A percentile compares a stretch with the other conserved stretches of the same genome.
phyloP scores from a whole-genome alignment of 2,888 invertebrate genomes.

The Cacoxenus indagator region DNA sequence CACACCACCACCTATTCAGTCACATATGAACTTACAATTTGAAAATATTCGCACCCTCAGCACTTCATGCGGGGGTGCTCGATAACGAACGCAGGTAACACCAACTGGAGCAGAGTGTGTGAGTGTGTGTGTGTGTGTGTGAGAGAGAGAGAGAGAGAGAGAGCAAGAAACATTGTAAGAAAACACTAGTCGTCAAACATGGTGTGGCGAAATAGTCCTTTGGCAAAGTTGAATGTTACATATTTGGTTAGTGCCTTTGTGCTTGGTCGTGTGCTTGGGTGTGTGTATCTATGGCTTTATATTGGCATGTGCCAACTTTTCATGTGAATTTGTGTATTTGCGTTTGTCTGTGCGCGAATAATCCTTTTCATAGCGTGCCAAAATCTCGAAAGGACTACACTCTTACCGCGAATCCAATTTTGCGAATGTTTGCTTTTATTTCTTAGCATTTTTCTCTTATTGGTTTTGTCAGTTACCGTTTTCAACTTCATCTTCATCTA shows the following conservation, averaged over 20 bases:
- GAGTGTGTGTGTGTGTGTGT: not conserved
- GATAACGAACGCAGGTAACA: not conserved
- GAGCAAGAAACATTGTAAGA: not conserved
- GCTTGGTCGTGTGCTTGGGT: conserved; percentile 38
- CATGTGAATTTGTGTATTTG: conserved; percentile 43
- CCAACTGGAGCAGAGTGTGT: not conserved
- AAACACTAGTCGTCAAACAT: not conserved
- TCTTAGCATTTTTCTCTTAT: conserved; percentile 21
- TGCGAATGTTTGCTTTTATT: not conserved
- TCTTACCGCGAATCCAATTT: conserved; percentile 11
- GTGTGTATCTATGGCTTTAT: conserved; percentile 37
- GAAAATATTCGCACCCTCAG: not conserved
- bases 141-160: not conserved
- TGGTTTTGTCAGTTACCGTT: not conserved
- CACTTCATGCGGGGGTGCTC: not conserved
- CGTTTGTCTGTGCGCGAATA: conserved; percentile 37
- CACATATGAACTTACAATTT: conserved; percentile 1
- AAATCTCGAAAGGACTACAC: conserved; percentile 57
- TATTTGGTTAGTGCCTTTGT: conserved; percentile 10
- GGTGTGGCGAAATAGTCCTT: conserved; percentile 49
- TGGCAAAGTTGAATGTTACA: conserved; percentile 37
- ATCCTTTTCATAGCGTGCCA: conserved; percentile 52
- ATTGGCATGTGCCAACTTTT: conserved; percentile 59
- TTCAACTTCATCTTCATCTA: not conserved
- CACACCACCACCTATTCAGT: not conserved